phyloP scores from a whole-genome alignment of 2,113 vertebrate genomes.

The Oophaga pumilio region DNA sequence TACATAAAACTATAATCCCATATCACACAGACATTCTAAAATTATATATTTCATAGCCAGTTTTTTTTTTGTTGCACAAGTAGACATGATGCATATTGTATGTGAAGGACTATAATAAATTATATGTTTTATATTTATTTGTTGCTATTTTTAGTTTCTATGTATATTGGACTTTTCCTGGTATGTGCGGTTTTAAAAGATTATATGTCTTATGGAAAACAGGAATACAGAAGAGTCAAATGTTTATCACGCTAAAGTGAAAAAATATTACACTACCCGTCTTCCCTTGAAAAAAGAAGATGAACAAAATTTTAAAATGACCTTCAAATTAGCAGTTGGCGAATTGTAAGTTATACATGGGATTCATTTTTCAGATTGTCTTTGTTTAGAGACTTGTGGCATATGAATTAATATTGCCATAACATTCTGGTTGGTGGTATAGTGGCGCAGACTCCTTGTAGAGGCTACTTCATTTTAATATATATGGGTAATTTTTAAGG shows the following conservation, averaged over 20 bases:
- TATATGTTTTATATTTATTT: not conserved
- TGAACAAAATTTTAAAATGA: not conserved
- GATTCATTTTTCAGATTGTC: not conserved
- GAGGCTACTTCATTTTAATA: not conserved
- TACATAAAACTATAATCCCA: conserved; percentile 8
- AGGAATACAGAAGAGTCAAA: not conserved
- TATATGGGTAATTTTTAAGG: too few species aligned
- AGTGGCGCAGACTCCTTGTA: not conserved
- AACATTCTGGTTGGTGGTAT: not conserved
- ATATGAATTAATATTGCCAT: not conserved
- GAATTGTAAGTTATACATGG: not conserved
- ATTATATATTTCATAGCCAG: conserved; percentile 17
- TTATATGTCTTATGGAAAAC: conserved; percentile 5
- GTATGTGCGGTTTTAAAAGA: conserved; percentile 20
- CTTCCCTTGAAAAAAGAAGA: not conserved
- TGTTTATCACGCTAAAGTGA: not conserved
- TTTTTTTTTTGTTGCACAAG: not conserved
- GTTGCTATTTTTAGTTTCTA: not conserved
- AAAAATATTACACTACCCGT: not conserved
- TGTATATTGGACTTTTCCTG: conserved; percentile 14
- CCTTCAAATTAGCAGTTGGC: not conserved
- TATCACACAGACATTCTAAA: conserved; percentile 14
- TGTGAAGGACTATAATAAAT: not conserved
- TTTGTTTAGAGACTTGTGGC: not conserved
- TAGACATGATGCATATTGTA: not conserved